Conservation (phyloP, 2,888 invertebrate species). For the Homarus gammarus region DNA sequence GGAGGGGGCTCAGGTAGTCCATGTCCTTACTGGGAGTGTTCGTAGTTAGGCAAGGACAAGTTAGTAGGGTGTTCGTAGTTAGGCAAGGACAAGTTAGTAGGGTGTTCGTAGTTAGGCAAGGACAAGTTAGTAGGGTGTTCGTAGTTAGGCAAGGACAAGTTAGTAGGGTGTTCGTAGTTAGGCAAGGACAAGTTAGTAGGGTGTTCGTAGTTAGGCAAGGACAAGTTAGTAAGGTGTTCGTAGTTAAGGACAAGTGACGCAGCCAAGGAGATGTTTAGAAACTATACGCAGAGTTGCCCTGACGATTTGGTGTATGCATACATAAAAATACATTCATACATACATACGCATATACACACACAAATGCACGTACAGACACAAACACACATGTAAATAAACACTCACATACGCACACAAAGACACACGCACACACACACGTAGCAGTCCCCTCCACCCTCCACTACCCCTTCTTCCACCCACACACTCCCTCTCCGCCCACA, state of each 20-base stretch:
- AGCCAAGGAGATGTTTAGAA: not conserved
- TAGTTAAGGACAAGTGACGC: not conserved
- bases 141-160: too few species aligned
- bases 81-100: too few species aligned
- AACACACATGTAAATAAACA: not conserved
- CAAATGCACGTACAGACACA: not conserved
- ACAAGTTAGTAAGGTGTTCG: too few species aligned
- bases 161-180: too few species aligned
- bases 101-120: too few species aligned
- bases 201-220: too few species aligned
- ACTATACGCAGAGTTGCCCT: too few species aligned
- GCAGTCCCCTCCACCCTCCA: not conserved
- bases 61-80: too few species aligned
- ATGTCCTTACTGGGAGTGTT: not conserved
- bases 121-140: too few species aligned
- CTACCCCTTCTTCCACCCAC: not conserved
- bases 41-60: too few species aligned
- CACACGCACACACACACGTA: not conserved
- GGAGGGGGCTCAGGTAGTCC: not conserved
- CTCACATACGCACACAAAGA: not conserved
- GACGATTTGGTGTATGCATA: constrained; percentile 30
- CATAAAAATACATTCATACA: constrained; percentile 41
- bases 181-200: too few species aligned
- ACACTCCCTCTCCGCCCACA: constrained; percentile 3
- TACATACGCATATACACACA: constrained; percentile 24